Base-by-base conservation (phyloP, 2,113 vertebrate genomes). In the Rhabdomys dilectus region DNA sequence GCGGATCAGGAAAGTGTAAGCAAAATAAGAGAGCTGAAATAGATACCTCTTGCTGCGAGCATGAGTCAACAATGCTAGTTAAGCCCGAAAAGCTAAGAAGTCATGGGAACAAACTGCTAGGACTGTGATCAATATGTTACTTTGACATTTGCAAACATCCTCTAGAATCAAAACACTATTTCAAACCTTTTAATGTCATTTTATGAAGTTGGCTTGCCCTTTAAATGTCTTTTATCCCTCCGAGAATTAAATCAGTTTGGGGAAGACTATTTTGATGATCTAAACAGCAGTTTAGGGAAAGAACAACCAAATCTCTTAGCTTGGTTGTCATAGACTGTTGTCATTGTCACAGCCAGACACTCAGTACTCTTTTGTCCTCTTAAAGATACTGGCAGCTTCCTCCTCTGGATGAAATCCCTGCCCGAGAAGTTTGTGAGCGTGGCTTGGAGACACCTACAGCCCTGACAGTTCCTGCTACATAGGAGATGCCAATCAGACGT, bases 101-200 rank as follows among this genome's bases (percentile, higher is more conserved):
- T 95, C 51, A 29, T 77, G 81, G 91, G 81, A 56, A 97, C 96
- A 82, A 97, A 91, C 31, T 93, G 72, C 93, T 94, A 56, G 81
- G 78, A 90, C 97, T 92, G 76, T 97, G 97, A 97, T 97, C 97
- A 95, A 93, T 98, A 96, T 19, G 85, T 96, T 98, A 95, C 93
- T 96, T 93, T 98, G 97, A 98, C 97, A 98, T 97, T 98, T 98
- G 95, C 92, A 93, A 97, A 90, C 66, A 91, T 48, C 29, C 70
- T 97, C 95, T 78, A 88, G 56, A 97, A 94, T 87, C 94, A 95
- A 76, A 96, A 97, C 16, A 92, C 81, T 96, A 84, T 92, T 98
- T 96, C 96, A 81, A 98, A 96, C 86, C 91, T 97, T 96, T 97
- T 98, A 96, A 97, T 97, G 98, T 96, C 96, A 97, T 92, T 97